Percentiles rank a stretch among this genome's conserved stretches.
These are phyloP conservation scores for Tipula unca DNA, from an alignment of 2,888 invertebrate species.

Conservation along the genomic window DNA sequence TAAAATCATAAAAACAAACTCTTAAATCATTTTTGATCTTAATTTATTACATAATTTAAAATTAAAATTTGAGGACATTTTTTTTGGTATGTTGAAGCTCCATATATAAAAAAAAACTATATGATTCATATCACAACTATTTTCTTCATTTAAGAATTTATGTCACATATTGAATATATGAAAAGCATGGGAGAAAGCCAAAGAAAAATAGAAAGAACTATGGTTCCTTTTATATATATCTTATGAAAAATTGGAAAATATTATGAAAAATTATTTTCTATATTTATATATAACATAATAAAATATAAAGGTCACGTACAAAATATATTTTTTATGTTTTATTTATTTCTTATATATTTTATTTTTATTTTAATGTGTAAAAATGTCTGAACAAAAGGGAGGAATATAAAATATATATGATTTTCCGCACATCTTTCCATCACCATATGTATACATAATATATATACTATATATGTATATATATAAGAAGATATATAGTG, in stretches of 20 bases:
- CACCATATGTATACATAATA: not conserved
- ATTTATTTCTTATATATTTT: not conserved
- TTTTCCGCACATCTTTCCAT: not conserved
- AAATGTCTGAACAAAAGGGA: not conserved
- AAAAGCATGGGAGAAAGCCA: not conserved
- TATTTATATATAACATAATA: constrained; percentile 17
- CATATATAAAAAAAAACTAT: not conserved
- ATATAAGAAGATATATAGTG: not conserved
- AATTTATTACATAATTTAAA: constrained; percentile 14
- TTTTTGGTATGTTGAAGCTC: not conserved
- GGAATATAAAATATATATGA: not conserved
- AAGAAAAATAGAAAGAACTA: not conserved
- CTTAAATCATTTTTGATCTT: not conserved
- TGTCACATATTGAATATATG: constrained; percentile 15
- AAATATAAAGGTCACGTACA: constrained; percentile 19
- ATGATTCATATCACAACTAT: constrained; percentile 14
- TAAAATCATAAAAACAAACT: not conserved
- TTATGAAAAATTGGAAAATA: constrained; percentile 9
- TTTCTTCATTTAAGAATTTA: constrained; percentile 18
- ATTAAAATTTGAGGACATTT: not conserved
- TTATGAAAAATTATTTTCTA: constrained; percentile 14
- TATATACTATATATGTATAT: no score
- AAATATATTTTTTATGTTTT: not conserved
- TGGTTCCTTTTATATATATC: not conserved
- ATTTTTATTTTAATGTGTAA: not conserved